phyloP scores from a whole-genome alignment of 1,140 invertebrate genomes.

The Rhizoglyphus robini region DNA sequence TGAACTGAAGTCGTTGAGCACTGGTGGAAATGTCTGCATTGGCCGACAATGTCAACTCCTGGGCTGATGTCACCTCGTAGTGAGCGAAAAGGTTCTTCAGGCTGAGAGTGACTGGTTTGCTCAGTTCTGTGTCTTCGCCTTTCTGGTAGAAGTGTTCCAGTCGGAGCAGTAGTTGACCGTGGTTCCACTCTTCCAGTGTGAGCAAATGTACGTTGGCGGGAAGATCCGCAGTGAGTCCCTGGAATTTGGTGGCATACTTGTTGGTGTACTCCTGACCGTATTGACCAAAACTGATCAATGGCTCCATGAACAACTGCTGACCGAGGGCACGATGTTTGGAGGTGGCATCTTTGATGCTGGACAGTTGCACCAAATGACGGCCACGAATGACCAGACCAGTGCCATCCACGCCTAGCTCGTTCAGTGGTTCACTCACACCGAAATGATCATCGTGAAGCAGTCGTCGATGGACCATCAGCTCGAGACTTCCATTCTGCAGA shows the following conservation, averaged over 20 bases:
- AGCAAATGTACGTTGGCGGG: slow-evolving; percentile 67
- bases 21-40: slow-evolving; percentile 42
- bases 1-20: slow-evolving; percentile 22
- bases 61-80: slow-evolving; percentile 41
- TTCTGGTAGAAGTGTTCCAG: slow-evolving; percentile 75
- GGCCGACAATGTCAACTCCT: slow-evolving; percentile 53
- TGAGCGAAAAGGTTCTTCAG: slow-evolving; percentile 43
- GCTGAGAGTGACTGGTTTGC: slow-evolving; percentile 39
- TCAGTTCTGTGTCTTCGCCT: slow-evolving; percentile 44
- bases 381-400: slow-evolving; percentile 66
- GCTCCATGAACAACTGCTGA: slow-evolving; percentile 36
- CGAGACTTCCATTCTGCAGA: slow-evolving; percentile 33
- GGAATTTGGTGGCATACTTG: slow-evolving; percentile 33
- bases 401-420: slow-evolving; percentile 56
- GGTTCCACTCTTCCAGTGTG: slow-evolving; percentile 68
- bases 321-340: slow-evolving; percentile 35
- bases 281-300: slow-evolving; percentile 31
- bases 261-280: too few relatives aligned
- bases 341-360: slow-evolving; percentile 30
- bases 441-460: slow-evolving; percentile 73
- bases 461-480: slow-evolving; percentile 53
- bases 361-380: slow-evolving; percentile 38
- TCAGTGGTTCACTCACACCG: slow-evolving; percentile 77
- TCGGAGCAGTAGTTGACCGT: slow-evolving; percentile 52
- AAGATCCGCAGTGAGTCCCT: slow-evolving; percentile 39